Base-by-base conservation (phyloP, 2,113 vertebrate species). In the Eonycteris spelaea region DNA sequence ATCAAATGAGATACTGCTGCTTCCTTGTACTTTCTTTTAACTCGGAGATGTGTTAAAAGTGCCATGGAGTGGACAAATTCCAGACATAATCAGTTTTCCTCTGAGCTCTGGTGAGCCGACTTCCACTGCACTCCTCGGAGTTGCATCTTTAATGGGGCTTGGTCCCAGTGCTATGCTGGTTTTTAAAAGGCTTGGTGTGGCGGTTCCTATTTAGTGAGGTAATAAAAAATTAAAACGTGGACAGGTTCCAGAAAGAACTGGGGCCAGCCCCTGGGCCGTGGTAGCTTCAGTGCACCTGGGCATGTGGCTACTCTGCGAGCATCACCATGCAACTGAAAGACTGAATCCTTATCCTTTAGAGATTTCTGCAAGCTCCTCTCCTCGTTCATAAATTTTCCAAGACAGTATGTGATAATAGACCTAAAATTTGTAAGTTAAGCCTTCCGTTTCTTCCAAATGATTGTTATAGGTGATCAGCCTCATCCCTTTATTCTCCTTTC, bases 381-480 rank as follows among this genome's bases (percentile, higher is more conserved):
- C 96, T 96, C 63, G 7, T 86, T 78, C 86, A 24, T 74, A 90
- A 78, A 93, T 96, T 93, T 95, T 57, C 21, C 70, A 40, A 91
- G 40, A 48, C 16, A 86, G 24, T 15, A 21, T 43, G 15, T 75
- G 63, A 51, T 75, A 28, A 45, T 13, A 86, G 86, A 61, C 57
- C 65, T 35, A 12, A 86, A 95, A 0, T 0, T 63, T 97, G 95
- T 85, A 95, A 90, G 51, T 70, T 79, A 68, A 84, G 35, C 78
- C 95, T 91, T 78, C 67, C 61, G 35, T 30, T 97, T 96, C 65
- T 78, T 65, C 70, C 71, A 91, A 73, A 53, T 63, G 48, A 92
- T 28, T 48, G 35, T 51, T 51, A 35, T 26, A 45, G 38, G 82
- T 18, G 51, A 74, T 68, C 91, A 95, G 53, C 95, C 93, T 97